Evolutionary conservation across 1,140 invertebrate genomes (phyloP), one percentile per base, ranked within the genome.

Genomic region (Oryctes rhinoceros): DNA sequence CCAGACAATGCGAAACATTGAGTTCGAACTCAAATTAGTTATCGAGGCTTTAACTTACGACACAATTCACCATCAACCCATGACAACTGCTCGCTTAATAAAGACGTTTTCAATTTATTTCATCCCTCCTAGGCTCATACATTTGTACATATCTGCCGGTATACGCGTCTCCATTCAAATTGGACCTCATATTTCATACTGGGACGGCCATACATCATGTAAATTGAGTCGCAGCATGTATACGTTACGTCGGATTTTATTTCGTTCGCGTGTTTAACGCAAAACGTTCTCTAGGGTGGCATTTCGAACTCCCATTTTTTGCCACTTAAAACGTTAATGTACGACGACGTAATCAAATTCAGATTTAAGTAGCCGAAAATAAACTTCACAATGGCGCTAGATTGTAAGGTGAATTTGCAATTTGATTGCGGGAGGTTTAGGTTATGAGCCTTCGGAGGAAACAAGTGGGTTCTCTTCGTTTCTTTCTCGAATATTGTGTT

Each of bases 201-300:
- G 39, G 47, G 47, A 76, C 75, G 75, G 15, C 75, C 20, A 76
- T 76, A 76, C 47, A 49, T 76, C 75, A 76, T 76, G 75, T 37
- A 76, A 76, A 76, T 76, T 47, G 30, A 76, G 37, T 76, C 75
- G 75, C 47, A 13, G 39, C 37, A n/a, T 76, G 44, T 39, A 76
- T 76, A 49, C 20, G 75, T 47, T 47, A 76, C 39, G 75, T 24
- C 15, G 39, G 39, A 76, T 76, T 76, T 76, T 76, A 76, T 76
- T 76, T 76, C 75, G n/a, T 15, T 76, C 20, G 75, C 75, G 75
- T 76, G 75, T 44, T 18, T 76, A 47, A 47, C 44, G n/a, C 1
- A 76, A 47, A 76, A 76, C 13, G 20, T 71, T 37, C 65, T 15
- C 65, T 7, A 10, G 20, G 24, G 65, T 71, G 65, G 15, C 15